These are phyloP conservation scores for Rhyacophila evoluta DNA, from an alignment of 2,888 invertebrate species.

Conservation along the genomic window DNA sequence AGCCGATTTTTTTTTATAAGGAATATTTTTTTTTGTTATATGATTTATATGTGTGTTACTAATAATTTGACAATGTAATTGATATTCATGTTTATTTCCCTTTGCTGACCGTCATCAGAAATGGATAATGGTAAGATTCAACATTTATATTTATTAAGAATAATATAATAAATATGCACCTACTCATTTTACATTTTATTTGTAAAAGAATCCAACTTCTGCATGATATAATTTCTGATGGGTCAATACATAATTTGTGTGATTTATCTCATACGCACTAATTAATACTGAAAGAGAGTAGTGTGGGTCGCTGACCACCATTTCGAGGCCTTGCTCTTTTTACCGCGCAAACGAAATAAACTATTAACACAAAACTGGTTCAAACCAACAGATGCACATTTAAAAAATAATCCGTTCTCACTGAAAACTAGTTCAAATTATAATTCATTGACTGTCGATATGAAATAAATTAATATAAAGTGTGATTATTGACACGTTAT, in stretches of 20 bases:
- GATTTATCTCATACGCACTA: no score
- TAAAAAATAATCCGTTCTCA: not conserved
- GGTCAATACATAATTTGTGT: no score
- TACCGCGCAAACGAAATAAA: not conserved
- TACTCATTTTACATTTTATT: no score
- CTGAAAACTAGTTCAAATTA: not conserved
- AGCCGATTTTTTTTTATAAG: not conserved
- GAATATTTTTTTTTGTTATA: not conserved
- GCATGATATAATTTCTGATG: no score
- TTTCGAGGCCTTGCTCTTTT: not conserved
- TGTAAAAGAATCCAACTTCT: no score
- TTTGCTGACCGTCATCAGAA: no score
- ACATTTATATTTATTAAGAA: no score
- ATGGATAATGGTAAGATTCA: no score
- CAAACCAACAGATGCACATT: not conserved
- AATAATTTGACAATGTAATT: no score
- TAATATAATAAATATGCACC: no score
- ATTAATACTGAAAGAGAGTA: not conserved
- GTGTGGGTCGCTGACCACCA: not conserved
- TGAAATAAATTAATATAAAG: not conserved
- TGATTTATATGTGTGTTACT: no score
- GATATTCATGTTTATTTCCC: no score
- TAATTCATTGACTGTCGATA: not conserved
- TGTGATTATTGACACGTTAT: conserved; percentile 2
- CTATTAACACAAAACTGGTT: not conserved